Percentiles rank a stretch among this genome's conserved stretches.
Evolutionary conservation across 2,888 invertebrate species (phyloP).

Genomic region (Ochropleura leucogaster): DNA sequence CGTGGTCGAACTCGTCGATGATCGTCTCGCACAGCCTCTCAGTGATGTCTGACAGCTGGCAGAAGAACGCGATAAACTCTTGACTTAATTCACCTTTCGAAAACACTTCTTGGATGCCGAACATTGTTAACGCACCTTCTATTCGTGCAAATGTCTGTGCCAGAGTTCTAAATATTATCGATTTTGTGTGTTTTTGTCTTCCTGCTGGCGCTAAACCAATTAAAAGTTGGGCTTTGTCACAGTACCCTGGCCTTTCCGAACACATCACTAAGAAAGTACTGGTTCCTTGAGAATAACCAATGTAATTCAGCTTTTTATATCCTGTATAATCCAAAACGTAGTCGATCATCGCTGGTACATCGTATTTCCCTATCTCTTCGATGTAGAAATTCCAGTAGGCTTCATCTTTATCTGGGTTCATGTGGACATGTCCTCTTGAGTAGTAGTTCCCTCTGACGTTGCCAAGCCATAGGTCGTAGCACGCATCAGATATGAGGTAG

Average conservation of each 20-base stretch:
- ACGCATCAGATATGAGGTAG: constrained; percentile 70
- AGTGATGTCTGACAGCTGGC: constrained; percentile 70
- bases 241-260: constrained; percentile 91
- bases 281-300: constrained; percentile 68
- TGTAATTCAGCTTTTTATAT: constrained; percentile 73
- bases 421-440: constrained; percentile 84
- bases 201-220: constrained; percentile 92
- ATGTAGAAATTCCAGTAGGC: constrained; percentile 82
- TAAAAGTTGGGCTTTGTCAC: constrained; percentile 91
- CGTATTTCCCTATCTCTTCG: constrained; percentile 88
- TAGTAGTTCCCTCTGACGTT: constrained; percentile 84
- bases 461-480: constrained; percentile 72
- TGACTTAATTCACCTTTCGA: constrained; percentile 75
- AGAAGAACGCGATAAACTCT: constrained; percentile 76
- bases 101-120: constrained; percentile 75
- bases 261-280: constrained; percentile 90
- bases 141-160: constrained; percentile 57
- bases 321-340: constrained; percentile 76
- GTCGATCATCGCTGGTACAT: constrained; percentile 92
- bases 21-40: constrained; percentile 69
- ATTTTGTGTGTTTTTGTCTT: constrained; percentile 86
- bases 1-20: constrained; percentile 70
- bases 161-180: constrained; percentile 80
- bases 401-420: constrained; percentile 77
- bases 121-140: constrained; percentile 63